These are phyloP conservation scores for Protobothrops flavoviridis DNA, from an alignment of 2,113 vertebrate genomes.

Conservation along the genomic window DNA sequence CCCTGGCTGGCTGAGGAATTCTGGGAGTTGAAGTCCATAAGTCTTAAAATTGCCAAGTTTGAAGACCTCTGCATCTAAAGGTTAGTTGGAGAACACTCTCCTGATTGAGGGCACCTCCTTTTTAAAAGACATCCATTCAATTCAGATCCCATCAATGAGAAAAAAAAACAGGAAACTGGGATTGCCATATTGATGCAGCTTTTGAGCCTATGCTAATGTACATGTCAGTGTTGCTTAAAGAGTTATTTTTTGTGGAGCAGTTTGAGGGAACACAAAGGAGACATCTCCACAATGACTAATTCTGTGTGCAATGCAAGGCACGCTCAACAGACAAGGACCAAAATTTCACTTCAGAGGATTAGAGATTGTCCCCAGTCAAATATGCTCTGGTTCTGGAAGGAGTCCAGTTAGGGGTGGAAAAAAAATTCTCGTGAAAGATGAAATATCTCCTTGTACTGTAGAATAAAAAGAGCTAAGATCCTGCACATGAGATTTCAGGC, in stretches of 20 bases:
- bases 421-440: slow-evolving; percentile 14
- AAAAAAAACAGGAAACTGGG: not conserved
- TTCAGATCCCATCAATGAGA: slow-evolving; percentile 16
- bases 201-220: slow-evolving; percentile 15
- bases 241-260: not conserved
- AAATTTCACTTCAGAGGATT: not conserved
- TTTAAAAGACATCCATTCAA: not conserved
- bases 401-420: not conserved
- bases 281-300: slow-evolving; percentile 30
- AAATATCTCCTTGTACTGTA: not conserved
- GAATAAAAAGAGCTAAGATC: not conserved
- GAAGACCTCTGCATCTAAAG: not conserved
- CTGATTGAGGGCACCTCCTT: not conserved
- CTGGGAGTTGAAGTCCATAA: too few relatives aligned
- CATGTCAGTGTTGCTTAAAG: slow-evolving; percentile 18
- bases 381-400: not conserved
- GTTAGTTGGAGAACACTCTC: not conserved
- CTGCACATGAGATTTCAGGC: not conserved
- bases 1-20: too few relatives aligned
- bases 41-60: too few relatives aligned
- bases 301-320: slow-evolving; percentile 24
- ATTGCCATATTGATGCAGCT: not conserved
- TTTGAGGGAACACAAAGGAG: slow-evolving; percentile 10
- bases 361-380: slow-evolving; percentile 13
- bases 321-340: slow-evolving; percentile 27